These are phyloP conservation scores for Pteronotus mesoamericanus DNA, from an alignment of 2,797 vertebrate genomes.

Conservation along the genomic window DNA sequence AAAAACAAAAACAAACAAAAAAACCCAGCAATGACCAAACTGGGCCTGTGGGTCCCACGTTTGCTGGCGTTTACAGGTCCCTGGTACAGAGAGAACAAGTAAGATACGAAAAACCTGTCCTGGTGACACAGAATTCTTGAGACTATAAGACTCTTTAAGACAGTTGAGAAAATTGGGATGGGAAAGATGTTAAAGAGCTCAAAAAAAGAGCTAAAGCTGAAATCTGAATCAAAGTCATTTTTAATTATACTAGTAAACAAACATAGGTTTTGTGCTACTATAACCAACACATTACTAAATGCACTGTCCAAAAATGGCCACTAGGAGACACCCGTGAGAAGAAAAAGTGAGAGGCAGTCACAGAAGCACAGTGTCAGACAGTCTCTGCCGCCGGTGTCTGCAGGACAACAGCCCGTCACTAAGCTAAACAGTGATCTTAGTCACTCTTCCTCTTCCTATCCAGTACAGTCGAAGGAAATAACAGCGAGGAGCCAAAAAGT, in stretches of 20 bases:
- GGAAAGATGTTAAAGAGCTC: not conserved
- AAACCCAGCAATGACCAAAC: not conserved
- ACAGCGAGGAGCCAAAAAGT: not conserved
- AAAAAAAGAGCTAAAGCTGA: not conserved
- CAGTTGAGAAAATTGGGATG: not conserved
- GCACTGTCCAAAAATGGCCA: not conserved
- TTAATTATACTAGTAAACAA: not conserved
- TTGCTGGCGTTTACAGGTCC: not conserved
- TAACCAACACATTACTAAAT: not conserved
- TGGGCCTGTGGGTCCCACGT: not conserved
- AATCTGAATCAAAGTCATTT: not conserved
- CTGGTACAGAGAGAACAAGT: not conserved
- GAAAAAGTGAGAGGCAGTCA: not conserved
- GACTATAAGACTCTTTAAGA: not conserved
- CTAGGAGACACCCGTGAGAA: not conserved
- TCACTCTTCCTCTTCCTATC: not conserved
- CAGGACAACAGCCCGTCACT: not conserved
- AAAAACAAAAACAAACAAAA: not conserved
- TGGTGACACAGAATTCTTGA: not conserved
- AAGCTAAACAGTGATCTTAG: not conserved
- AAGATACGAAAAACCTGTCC: not conserved
- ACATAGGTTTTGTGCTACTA: not conserved
- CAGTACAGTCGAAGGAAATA: not conserved
- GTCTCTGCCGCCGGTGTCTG: fast-evolving
- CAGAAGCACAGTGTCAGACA: not conserved